phyloP scores from a whole-genome alignment of 2,113 vertebrate species.

The Ameiurus melas region DNA sequence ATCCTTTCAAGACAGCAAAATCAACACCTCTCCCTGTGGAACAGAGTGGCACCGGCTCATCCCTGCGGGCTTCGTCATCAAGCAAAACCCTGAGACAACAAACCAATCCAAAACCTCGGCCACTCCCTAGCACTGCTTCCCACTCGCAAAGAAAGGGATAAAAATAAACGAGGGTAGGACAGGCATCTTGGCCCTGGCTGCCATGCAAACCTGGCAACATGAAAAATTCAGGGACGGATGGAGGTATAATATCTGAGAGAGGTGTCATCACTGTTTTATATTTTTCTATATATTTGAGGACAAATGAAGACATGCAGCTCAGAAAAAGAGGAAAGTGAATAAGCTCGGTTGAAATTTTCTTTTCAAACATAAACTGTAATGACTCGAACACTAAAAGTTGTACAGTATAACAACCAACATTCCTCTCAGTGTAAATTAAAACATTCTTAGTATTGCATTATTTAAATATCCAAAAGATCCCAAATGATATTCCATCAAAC shows the following conservation, averaged over 20 bases:
- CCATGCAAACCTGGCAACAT: conserved; percentile 35
- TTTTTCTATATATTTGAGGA: background rate
- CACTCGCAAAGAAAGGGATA: conserved; percentile 38
- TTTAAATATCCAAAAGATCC: conserved; percentile 12
- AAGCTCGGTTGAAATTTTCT: background rate
- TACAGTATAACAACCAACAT: background rate
- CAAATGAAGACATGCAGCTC: background rate
- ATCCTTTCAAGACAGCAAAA: conserved; percentile 2
- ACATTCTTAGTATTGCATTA: background rate
- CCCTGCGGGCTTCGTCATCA: conserved; percentile 34
- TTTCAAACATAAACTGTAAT: background rate
- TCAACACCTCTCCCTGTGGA: conserved; percentile 20
- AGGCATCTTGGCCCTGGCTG: conserved; percentile 32
- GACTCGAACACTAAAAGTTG: background rate
- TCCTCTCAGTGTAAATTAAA: background rate
- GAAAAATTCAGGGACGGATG: conserved; percentile 35
- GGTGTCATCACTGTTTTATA: background rate
- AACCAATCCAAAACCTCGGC: conserved; percentile 40
- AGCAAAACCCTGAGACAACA: conserved; percentile 30
- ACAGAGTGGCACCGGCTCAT: conserved; percentile 32
- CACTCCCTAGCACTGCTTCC: conserved; percentile 34
- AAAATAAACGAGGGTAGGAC: conserved; percentile 50
- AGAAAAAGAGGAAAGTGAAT: background rate
- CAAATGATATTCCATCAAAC: background rate
- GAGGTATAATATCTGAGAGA: background rate